Base-by-base conservation (phyloP, 2,113 vertebrate species). In the Engystomops pustulosus region DNA sequence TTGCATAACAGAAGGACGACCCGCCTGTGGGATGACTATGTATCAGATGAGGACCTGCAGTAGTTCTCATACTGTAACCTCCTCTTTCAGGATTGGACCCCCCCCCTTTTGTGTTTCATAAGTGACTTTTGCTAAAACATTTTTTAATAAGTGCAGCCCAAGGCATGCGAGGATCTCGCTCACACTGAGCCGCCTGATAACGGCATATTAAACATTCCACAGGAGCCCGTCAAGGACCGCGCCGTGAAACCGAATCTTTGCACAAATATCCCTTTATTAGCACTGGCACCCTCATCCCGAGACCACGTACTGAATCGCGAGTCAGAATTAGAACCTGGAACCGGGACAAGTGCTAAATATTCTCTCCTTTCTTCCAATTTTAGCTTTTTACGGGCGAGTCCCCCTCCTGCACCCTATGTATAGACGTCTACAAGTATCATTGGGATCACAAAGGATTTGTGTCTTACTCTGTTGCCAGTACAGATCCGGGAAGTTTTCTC, bases 191-290 rank as follows among this genome's bases (percentile, higher is more conserved):
- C 30, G 44, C 72, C 53, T 77, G 81, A 84, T 84, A 84, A 84
- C 69, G 51, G 32, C 81, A 84, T 84, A 84, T 84, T 84, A 84
- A 68, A 76, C 81, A 84, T 84, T 84, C 81, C 81, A 72, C 80
- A 77, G 71, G 32, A 77, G 81, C 53, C 81, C n/a, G 69, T 84
- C 44, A 83, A 51, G 72, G 69, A 68, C 20, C 53, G 53, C 53
- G 32, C 38, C 20, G 41, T 84, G 81, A 84, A 84, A 84, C 68
- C 60, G 53, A 76, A 77, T 77, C 81, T 53, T 72, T 77, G 71
- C 44, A 75, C 75, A 83, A 75, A 83, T 83, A 76, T 75, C 70
- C 49, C 58, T 76, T 84, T 84, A 77, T 84, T 76, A 77, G 58
- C 58, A 65, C 81, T 84, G 81, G 81, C 81, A 77, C 25, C 71